These are phyloP conservation scores for Hypomecis punctinalis DNA, from an alignment of 2,888 invertebrate species.

Conservation along the genomic window DNA sequence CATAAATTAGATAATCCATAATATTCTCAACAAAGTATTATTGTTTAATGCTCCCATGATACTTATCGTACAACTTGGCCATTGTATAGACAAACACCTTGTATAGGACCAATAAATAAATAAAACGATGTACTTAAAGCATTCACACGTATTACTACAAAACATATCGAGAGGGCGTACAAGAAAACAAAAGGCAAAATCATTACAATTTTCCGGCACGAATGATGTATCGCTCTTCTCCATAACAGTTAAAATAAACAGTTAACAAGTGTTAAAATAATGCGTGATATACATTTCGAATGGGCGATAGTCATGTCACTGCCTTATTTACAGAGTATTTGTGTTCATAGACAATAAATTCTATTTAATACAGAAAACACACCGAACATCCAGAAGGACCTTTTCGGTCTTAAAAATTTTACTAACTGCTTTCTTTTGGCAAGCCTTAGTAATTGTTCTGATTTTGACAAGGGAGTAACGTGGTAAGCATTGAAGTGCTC, in stretches of 20 bases:
- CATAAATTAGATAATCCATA: too few species aligned
- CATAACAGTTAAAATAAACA: slow-evolving; percentile 18
- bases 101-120: too few species aligned
- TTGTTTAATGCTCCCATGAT: too few species aligned
- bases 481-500: slow-evolving; percentile 9
- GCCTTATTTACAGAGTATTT: slow-evolving; percentile 45
- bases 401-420: slow-evolving; percentile 14
- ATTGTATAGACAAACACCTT: too few species aligned
- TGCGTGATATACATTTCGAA: slow-evolving; percentile 38
- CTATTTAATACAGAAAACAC: slow-evolving; percentile 23
- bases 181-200: slow-evolving; percentile 22
- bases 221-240: slow-evolving; percentile 21
- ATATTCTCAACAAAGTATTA: too few species aligned
- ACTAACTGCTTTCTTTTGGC: neutral
- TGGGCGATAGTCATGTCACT: slow-evolving; percentile 36
- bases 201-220: slow-evolving; percentile 21
- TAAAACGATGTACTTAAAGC: too few species aligned
- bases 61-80: too few species aligned
- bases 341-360: slow-evolving; percentile 46
- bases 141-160: too few species aligned
- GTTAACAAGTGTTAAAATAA: slow-evolving; percentile 39
- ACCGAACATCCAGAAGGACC: slow-evolving; percentile 24
- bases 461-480: slow-evolving; percentile 20
- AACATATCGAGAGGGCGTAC: too few species aligned
- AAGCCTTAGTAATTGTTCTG: neutral